Conservation (phyloP, 2,888 invertebrate species). For the Galerucella nymphaeae region DNA sequence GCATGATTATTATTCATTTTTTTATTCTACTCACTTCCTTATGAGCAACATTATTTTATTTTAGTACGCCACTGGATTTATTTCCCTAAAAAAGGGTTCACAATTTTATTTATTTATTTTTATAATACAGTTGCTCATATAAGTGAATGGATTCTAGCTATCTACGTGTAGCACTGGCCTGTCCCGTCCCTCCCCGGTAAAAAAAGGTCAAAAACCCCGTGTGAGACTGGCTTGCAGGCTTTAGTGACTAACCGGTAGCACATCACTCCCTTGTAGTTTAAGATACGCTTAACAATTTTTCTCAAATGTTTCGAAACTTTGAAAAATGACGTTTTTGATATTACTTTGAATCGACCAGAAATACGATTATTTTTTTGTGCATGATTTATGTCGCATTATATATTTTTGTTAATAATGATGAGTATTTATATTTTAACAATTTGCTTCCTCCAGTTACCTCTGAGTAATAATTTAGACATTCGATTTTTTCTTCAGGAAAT, state of each 20-base stretch:
- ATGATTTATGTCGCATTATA: no score
- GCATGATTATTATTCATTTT: slow-evolving; percentile 73
- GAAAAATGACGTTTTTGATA: neutral
- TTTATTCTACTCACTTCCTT: slow-evolving; percentile 40
- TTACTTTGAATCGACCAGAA: neutral
- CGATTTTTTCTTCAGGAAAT: no score
- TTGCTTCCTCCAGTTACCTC: no score
- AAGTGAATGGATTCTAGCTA: slow-evolving; percentile 39
- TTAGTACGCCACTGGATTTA: neutral
- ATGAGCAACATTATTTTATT: slow-evolving; percentile 40
- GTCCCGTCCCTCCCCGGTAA: slow-evolving; percentile 66
- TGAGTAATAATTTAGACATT: no score
- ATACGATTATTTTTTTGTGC: no score
- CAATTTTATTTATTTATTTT: neutral
- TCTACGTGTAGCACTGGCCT: slow-evolving; percentile 73
- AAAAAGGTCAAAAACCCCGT: slow-evolving; percentile 66
- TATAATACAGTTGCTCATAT: slow-evolving; percentile 23
- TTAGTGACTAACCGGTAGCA: slow-evolving; percentile 67
- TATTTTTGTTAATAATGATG: no score
- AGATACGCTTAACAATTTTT: slow-evolving; percentile 1
- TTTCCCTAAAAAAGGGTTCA: neutral
- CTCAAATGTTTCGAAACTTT: neutral
- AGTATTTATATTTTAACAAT: no score
- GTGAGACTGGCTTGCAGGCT: slow-evolving; percentile 66
- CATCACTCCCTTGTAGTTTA: slow-evolving; percentile 52